Evolutionary conservation across 2,888 invertebrate genomes (phyloP).

Genomic region (Bombyx huttoni): DNA sequence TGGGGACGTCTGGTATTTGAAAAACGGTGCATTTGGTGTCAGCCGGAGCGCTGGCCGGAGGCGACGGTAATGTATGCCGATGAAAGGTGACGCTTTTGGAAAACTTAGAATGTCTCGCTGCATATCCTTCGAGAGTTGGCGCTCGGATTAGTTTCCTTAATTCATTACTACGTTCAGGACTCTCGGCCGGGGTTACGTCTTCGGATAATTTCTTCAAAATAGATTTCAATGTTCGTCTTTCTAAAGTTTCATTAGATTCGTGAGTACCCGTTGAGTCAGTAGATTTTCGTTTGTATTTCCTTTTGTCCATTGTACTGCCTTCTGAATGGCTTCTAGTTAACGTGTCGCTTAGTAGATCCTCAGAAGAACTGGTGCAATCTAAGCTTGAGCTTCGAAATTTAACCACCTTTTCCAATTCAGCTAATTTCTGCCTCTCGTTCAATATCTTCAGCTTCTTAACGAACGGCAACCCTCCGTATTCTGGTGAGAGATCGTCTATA

Average conservation of each 20-base stretch:
- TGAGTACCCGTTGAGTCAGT: constrained; percentile 46
- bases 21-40: constrained; percentile 44
- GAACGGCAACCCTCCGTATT: constrained; percentile 88
- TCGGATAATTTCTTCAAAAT: constrained; percentile 88
- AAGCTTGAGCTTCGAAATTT: constrained; percentile 85
- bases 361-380: constrained; percentile 77
- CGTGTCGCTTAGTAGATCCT: constrained; percentile 69
- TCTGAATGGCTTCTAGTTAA: constrained; percentile 86
- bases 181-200: constrained; percentile 67
- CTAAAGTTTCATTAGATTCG: constrained; percentile 84
- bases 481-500: constrained; percentile 89
- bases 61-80: constrained; percentile 86
- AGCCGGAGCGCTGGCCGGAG: constrained; percentile 72
- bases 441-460: constrained; percentile 91
- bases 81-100: constrained; percentile 92
- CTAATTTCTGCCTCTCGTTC: constrained; percentile 89
- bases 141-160: constrained; percentile 81
- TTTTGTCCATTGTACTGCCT: constrained; percentile 81
- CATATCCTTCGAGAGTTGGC: constrained; percentile 90
- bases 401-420: constrained; percentile 83
- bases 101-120: constrained; percentile 88
- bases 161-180: constrained; percentile 69
- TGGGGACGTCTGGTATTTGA: constrained; percentile 36
- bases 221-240: constrained; percentile 85
- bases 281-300: constrained; percentile 59